phyloP scores from a whole-genome alignment of 2,888 invertebrate genomes.

The Holacanthella duospinosa region DNA sequence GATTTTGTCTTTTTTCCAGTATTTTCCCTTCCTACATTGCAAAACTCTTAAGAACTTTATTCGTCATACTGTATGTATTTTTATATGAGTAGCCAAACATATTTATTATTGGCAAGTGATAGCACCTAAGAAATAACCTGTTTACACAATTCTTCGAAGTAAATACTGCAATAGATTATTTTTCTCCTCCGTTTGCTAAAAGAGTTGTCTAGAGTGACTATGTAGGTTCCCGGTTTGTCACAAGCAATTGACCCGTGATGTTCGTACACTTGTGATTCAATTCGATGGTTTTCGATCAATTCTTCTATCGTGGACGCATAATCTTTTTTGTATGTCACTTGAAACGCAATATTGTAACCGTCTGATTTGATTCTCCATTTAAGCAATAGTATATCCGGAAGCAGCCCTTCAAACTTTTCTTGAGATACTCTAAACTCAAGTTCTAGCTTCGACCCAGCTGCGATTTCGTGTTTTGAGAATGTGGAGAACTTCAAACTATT shows the following conservation, averaged over 20 bases:
- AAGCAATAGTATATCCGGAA: neutral
- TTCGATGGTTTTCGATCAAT: slow-evolving; percentile 10
- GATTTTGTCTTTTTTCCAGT: no score
- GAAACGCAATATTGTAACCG: slow-evolving; percentile 12
- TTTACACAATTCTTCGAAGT: no score
- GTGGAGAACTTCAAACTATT: neutral
- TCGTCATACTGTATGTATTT: no score
- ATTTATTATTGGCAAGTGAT: no score
- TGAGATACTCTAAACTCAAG: slow-evolving; percentile 7
- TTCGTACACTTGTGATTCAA: slow-evolving; percentile 8
- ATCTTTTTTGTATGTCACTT: slow-evolving; percentile 8
- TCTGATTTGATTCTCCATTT: slow-evolving; percentile 11
- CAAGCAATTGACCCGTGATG: slow-evolving; percentile 12
- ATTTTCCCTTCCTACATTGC: no score
- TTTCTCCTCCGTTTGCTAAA: slow-evolving; percentile 12
- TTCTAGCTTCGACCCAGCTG: slow-evolving; percentile 10
- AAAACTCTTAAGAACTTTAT: no score
- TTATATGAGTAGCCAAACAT: no score
- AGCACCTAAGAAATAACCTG: no score
- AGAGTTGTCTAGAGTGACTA: slow-evolving; percentile 14
- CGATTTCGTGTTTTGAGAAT: neutral
- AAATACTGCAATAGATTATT: slow-evolving; percentile 13
- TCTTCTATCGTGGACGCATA: neutral
- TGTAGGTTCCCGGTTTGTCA: slow-evolving; percentile 13
- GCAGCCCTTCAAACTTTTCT: neutral